phyloP scores from a whole-genome alignment of 2,888 invertebrate genomes.

The Catocala fraxini region DNA sequence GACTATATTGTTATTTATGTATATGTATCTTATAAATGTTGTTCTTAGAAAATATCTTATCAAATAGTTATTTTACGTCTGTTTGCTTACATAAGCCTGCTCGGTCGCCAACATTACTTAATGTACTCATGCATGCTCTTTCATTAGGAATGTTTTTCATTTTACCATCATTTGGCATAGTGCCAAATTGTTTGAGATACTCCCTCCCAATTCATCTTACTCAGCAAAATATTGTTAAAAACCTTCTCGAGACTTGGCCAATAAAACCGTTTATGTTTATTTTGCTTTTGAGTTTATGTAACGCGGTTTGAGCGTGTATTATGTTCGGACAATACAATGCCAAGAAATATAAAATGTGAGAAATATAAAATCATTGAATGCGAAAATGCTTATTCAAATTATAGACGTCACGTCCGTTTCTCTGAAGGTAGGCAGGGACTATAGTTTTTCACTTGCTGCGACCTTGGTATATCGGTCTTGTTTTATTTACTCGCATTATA shows the following conservation, averaged over 20 bases:
- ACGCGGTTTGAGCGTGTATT: neutral
- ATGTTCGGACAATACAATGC: too few relatives aligned
- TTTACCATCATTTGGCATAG: slow-evolving; percentile 44
- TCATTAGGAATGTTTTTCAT: slow-evolving; percentile 41
- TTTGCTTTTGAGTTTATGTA: slow-evolving; percentile 2
- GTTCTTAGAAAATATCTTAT: neutral
- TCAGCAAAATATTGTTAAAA: slow-evolving; percentile 40
- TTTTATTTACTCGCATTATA: too few relatives aligned
- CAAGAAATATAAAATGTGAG: too few relatives aligned
- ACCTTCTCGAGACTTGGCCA: slow-evolving; percentile 26
- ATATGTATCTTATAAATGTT: too few relatives aligned
- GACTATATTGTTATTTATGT: too few relatives aligned
- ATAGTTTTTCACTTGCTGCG: too few relatives aligned
- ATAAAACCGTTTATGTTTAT: slow-evolving; percentile 25
- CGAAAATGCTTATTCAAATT: too few relatives aligned
- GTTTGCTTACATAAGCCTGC: slow-evolving; percentile 5
- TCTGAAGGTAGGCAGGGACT: too few relatives aligned
- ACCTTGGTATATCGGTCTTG: too few relatives aligned
- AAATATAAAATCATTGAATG: too few relatives aligned
- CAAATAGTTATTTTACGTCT: slow-evolving; percentile 16
- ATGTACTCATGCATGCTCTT: slow-evolving; percentile 33
- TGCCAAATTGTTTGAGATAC: slow-evolving; percentile 42
- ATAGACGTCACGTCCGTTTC: too few relatives aligned
- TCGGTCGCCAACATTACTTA: slow-evolving; percentile 26
- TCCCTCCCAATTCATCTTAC: slow-evolving; percentile 38